These are phyloP conservation scores for Oreamnos americanus DNA, from an alignment of 2,113 vertebrate species.

Conservation along the genomic window DNA sequence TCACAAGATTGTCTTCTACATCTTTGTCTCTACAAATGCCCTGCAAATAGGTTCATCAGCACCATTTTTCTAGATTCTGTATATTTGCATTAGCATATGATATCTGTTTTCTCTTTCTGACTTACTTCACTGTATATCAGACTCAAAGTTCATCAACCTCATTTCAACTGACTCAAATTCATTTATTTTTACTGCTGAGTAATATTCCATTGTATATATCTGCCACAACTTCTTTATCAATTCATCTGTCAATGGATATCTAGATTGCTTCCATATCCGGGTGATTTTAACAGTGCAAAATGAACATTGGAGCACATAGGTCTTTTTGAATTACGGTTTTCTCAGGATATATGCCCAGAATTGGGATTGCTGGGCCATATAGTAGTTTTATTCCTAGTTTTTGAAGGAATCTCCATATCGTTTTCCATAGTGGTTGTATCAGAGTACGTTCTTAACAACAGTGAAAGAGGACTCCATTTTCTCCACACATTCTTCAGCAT, in stretches of 20 bases:
- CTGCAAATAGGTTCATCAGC: background rate
- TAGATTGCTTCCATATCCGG: background rate
- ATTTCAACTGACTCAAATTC: background rate
- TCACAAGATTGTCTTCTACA: background rate
- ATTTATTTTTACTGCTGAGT: background rate
- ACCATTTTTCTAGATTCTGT: background rate
- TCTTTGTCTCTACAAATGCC: background rate
- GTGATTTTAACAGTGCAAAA: background rate
- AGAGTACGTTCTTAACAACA: background rate
- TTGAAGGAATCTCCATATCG: background rate
- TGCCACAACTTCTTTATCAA: background rate
- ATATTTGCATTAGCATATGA: background rate
- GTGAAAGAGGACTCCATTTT: background rate
- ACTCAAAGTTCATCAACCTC: background rate
- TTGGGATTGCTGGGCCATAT: background rate
- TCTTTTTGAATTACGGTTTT: background rate
- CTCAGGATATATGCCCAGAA: background rate
- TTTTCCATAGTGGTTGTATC: background rate
- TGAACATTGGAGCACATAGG: background rate
- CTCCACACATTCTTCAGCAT: background rate
- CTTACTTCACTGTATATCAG: background rate
- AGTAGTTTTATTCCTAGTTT: background rate
- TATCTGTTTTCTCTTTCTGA: background rate
- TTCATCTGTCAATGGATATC: background rate
- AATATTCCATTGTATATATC: background rate